These are phyloP conservation scores for Rhinoraja longicauda DNA, from an alignment of 2,797 vertebrate genomes.

Conservation along the genomic window DNA sequence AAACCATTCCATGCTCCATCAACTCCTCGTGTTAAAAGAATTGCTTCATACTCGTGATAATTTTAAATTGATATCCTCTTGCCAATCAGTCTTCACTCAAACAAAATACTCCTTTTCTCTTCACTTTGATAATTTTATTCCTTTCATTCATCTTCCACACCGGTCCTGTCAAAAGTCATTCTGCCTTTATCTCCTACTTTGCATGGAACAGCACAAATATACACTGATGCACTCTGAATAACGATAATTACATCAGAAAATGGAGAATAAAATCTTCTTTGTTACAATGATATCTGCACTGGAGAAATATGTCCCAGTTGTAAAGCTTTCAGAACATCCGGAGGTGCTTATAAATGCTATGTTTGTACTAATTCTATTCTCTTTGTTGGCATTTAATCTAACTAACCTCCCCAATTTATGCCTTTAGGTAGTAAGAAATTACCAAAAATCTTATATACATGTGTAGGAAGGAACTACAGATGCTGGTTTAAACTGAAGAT, in stretches of 20 bases:
- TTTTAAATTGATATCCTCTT: not conserved
- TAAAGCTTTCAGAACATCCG: not conserved
- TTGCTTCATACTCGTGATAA: not conserved
- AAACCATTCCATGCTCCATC: not conserved
- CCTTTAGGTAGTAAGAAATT: not conserved
- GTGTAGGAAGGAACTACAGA: too few relatives aligned
- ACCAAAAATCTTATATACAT: not conserved
- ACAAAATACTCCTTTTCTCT: not conserved
- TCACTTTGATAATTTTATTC: not conserved
- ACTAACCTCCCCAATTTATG: not conserved
- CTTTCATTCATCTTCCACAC: not conserved
- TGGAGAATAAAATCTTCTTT: not conserved
- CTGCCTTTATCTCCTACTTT: not conserved
- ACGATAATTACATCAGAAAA: not conserved
- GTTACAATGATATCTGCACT: not conserved
- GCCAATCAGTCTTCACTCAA: not conserved
- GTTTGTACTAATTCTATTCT: not conserved
- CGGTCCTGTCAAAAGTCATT: not conserved
- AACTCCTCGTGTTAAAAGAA: not conserved
- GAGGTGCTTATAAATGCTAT: not conserved
- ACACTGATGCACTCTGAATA: not conserved
- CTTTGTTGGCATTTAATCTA: not conserved
- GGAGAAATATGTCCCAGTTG: not conserved
- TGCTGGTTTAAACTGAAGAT: too few relatives aligned
- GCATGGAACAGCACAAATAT: not conserved